These are phyloP conservation scores for Petrocephalus microphthalmus DNA, from an alignment of 2,113 vertebrate genomes.

Conservation along the genomic window DNA sequence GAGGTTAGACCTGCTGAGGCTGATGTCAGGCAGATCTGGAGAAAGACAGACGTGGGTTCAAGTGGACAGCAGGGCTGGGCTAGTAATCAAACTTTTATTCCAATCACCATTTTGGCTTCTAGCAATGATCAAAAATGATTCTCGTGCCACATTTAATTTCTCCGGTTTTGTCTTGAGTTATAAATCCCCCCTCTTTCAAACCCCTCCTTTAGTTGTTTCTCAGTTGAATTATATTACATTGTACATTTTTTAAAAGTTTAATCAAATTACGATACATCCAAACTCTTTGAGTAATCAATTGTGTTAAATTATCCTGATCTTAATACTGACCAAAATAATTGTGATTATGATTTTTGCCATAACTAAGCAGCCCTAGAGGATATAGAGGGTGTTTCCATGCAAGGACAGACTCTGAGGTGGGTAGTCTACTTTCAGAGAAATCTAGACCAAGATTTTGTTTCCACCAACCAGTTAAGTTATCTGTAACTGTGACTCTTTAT, in stretches of 20 bases:
- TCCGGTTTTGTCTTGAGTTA: not conserved
- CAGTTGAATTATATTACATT: not conserved
- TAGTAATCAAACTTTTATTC: not conserved
- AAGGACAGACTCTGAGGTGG: not conserved
- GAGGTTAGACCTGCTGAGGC: conserved; percentile 85
- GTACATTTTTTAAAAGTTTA: not conserved
- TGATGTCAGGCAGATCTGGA: conserved; percentile 91
- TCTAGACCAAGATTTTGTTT: not conserved
- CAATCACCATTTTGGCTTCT: not conserved
- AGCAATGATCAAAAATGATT: not conserved
- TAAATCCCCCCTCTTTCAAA: not conserved
- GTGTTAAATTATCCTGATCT: not conserved
- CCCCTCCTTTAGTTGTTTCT: not conserved
- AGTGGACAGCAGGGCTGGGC: not conserved
- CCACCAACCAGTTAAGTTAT: not conserved
- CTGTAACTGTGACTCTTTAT: not conserved
- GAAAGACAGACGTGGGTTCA: not conserved
- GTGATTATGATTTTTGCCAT: not conserved
- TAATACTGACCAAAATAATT: not conserved
- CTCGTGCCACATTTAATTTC: not conserved
- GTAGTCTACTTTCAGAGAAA: not conserved
- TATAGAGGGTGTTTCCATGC: not conserved
- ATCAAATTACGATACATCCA: not conserved
- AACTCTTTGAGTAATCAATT: not conserved
- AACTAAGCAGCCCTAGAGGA: not conserved